Evolutionary conservation across 2,797 vertebrate genomes (phyloP).

Genomic region (Myiotriccus ornatus): DNA sequence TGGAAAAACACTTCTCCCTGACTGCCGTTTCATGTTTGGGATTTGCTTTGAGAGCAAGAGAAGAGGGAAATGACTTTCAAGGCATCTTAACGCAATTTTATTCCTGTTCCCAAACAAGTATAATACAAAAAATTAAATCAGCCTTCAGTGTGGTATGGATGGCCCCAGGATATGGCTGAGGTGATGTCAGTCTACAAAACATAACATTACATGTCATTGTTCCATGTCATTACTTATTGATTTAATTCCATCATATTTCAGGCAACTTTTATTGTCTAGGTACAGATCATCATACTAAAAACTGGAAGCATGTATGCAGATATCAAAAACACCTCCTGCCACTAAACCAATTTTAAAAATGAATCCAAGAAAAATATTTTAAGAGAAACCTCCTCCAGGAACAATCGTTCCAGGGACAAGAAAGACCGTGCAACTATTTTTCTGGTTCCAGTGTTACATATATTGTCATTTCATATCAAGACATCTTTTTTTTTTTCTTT

Average conservation of each 20-base stretch:
- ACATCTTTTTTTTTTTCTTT: not conserved
- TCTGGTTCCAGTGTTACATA: not conserved
- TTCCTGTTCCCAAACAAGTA: not conserved
- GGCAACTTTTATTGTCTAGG: conserved; percentile 31
- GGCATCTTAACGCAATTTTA: not conserved
- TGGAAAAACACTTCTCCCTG: not conserved
- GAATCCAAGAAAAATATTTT: conserved; percentile 2
- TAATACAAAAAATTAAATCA: conserved; percentile 6
- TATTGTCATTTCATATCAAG: not conserved
- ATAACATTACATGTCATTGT: not conserved
- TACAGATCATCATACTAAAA: conserved; percentile 15
- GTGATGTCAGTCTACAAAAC: conserved; percentile 23
- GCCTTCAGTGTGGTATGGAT: not conserved
- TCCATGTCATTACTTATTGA: conserved; percentile 30
- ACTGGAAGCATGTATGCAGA: conserved; percentile 7
- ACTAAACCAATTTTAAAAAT: conserved; percentile 9
- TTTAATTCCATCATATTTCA: conserved; percentile 51
- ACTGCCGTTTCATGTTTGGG: not conserved
- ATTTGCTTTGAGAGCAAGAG: not conserved
- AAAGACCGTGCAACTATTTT: not conserved
- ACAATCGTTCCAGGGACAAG: not conserved
- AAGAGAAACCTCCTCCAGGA: not conserved
- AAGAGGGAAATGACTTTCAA: not conserved
- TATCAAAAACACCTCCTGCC: not conserved
- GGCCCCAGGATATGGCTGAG: not conserved